Conservation (phyloP, 1,140 invertebrate species). For the Mizuhopecten yessoensis region DNA sequence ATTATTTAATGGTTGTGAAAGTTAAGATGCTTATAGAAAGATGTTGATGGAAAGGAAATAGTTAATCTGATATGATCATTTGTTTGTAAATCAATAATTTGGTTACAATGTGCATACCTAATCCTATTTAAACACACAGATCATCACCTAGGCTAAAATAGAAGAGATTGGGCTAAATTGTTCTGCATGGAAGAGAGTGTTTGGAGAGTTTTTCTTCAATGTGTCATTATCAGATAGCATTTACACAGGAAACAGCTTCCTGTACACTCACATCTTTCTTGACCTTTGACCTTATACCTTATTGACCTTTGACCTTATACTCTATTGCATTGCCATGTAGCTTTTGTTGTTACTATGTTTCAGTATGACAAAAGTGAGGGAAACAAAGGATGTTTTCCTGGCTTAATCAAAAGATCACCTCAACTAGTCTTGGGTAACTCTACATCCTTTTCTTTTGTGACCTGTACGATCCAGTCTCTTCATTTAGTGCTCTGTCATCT, state of each 20-base stretch:
- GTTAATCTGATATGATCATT: too few relatives aligned
- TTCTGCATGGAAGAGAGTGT: too few relatives aligned
- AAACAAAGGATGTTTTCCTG: slow-evolving; percentile 26
- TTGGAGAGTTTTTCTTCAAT: too few relatives aligned
- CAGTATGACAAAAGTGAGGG: slow-evolving; percentile 23
- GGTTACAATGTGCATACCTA: neutral
- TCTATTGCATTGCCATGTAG: neutral
- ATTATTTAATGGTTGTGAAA: too few relatives aligned
- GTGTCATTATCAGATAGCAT: neutral
- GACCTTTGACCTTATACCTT: neutral
- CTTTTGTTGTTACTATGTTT: slow-evolving; percentile 4
- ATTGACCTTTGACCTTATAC: slow-evolving; percentile 1
- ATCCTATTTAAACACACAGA: neutral
- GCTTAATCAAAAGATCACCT: neutral
- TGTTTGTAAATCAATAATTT: too few relatives aligned
- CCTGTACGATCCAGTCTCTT: neutral
- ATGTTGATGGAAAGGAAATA: too few relatives aligned
- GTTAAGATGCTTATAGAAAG: too few relatives aligned
- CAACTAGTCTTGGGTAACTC: slow-evolving; percentile 4
- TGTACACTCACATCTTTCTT: too few relatives aligned
- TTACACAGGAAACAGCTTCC: neutral
- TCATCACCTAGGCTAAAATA: too few relatives aligned
- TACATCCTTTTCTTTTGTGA: neutral
- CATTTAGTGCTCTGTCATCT: too few relatives aligned
- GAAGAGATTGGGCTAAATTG: too few relatives aligned